Evolutionary conservation across 2,888 invertebrate species (phyloP).

Genomic region (Ligdia adustata): DNA sequence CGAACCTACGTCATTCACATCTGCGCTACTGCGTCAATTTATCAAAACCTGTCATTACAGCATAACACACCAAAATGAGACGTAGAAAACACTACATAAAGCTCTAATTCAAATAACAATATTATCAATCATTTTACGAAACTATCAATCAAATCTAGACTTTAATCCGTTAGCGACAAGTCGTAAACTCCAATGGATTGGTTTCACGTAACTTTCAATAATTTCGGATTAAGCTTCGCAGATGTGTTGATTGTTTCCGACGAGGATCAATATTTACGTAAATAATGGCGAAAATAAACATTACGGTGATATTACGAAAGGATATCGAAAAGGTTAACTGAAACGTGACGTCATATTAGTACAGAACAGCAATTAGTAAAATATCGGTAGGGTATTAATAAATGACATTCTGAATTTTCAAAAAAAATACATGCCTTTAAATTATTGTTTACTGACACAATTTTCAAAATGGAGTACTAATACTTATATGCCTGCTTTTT

Average conservation of each 20-base stretch:
- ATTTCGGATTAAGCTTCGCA: slow-evolving; percentile 21
- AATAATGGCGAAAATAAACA: slow-evolving; percentile 31
- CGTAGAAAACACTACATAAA: background rate
- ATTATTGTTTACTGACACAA: too few species aligned
- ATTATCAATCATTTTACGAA: background rate
- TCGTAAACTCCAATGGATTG: background rate
- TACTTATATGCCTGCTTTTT: too few species aligned
- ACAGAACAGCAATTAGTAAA: background rate
- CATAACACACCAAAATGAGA: background rate
- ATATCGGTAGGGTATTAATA: too few species aligned
- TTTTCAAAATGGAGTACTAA: too few species aligned
- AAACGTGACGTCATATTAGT: background rate
- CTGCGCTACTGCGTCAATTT: slow-evolving; percentile 25
- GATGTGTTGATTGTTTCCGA: slow-evolving; percentile 32
- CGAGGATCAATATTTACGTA: slow-evolving; percentile 26
- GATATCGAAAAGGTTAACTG: slow-evolving; percentile 15
- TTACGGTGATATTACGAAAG: slow-evolving; percentile 22
- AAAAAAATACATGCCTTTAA: too few species aligned
- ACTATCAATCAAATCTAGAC: background rate
- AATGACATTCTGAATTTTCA: too few species aligned
- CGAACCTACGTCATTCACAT: slow-evolving; percentile 28
- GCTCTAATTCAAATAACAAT: slow-evolving; percentile 6
- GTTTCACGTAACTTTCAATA: slow-evolving; percentile 1
- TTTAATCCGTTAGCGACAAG: background rate
- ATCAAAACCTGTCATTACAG: slow-evolving; percentile 21